Evolutionary conservation across 2,113 vertebrate genomes (phyloP), one percentile per base, ranked within the genome.

Genomic region (Corythaixoides concolor): DNA sequence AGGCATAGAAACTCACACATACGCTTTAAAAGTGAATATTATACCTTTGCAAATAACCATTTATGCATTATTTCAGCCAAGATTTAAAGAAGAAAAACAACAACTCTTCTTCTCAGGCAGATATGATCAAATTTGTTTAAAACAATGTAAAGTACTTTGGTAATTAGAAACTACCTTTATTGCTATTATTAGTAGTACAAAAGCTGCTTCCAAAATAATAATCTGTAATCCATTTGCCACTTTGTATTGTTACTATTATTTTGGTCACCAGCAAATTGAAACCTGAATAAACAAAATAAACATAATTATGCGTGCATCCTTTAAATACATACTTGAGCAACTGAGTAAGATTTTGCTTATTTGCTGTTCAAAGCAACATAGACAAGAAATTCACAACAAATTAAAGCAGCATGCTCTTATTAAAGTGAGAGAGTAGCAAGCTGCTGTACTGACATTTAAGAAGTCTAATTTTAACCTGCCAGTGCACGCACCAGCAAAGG

Each of bases 381-480:
- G 50, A 67, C 28, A 88, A 95, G 50, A 88, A 62, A 85, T 49
- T 67, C 30, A 77, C 35, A 91, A 27, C 19, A 58, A 69, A 64
- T 66, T 63, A 22, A 93, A 89, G 66, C 21, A 43, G 14, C 15
- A 9, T 1, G 4, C 22, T 64, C 52, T 75, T 94, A 35, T 68
- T 93, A 66, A 95, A 93, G 52, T 37, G 77, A 56, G 76, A 72
- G 39, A 76, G 56, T 58, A 93, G 60, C 73, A 77, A 93, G 68
- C 69, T 85, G 67, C 37, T 88, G 76, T 77, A 81, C 59, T 97
- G 95, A 97, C 92, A 97, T 97, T 96, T 95, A 93, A 85, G 59
- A 85, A 85, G 79, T 90, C 97, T 97, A 97, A 97, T 97, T 97
- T 96, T 97, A 97, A 94, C 91, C 79, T 87, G 67, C 23, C 77